phyloP scores from a whole-genome alignment of 2,797 vertebrate species.

The Tapirus indicus region DNA sequence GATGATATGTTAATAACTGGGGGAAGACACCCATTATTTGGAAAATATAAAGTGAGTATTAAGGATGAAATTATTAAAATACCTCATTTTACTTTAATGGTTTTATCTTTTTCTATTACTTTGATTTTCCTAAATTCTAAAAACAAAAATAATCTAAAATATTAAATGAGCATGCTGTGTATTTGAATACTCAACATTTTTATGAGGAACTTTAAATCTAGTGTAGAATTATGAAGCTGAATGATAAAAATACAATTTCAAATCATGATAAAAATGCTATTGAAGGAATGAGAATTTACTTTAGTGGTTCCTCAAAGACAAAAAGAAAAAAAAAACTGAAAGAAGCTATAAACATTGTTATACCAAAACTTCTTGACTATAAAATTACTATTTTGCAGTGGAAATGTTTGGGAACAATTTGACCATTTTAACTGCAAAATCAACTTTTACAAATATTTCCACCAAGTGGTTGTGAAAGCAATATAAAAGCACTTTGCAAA shows the following conservation, averaged over 20 bases:
- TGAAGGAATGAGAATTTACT: background rate
- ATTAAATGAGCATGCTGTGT: background rate
- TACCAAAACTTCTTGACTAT: conserved; percentile 35
- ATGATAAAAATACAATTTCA: conserved; percentile 42
- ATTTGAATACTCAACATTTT: conserved; percentile 45
- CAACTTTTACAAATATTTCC: background rate
- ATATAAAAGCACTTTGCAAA: conserved; percentile 16
- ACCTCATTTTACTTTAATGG: conserved; percentile 30
- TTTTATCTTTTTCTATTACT: conserved; percentile 52
- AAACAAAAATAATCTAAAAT: conserved; percentile 27
- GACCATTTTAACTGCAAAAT: background rate
- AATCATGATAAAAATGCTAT: background rate
- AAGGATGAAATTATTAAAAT: conserved; percentile 59
- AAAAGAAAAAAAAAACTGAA: background rate
- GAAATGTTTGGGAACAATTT: conserved; percentile 34
- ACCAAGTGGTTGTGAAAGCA: background rate
- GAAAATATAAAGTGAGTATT: conserved; percentile 93
- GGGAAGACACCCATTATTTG: conserved; percentile 92
- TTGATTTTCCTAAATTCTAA: conserved; percentile 56
- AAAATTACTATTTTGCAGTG: background rate
- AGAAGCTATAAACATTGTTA: background rate
- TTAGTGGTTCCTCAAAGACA: conserved; percentile 11
- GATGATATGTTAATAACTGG: conserved; percentile 96
- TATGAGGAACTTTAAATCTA: conserved; percentile 9
- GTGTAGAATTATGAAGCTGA: background rate